phyloP scores from a whole-genome alignment of 2,888 invertebrate species.

The Ommatoiulus sabulosus region DNA sequence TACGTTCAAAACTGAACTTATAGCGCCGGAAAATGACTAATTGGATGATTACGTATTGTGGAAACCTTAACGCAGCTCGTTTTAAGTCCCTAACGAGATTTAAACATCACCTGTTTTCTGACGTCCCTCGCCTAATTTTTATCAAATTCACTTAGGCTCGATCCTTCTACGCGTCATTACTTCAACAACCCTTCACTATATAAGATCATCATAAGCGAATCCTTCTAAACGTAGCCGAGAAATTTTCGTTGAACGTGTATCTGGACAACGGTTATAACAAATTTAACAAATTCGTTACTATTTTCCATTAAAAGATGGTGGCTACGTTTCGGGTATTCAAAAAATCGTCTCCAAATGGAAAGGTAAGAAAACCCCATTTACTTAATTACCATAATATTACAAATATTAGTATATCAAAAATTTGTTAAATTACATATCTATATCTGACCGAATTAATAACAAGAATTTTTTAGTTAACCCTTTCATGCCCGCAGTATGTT shows the following conservation, averaged over 20 bases:
- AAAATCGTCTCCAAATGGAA: constrained; percentile 89
- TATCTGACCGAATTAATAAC: no score
- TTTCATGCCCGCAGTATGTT: no score
- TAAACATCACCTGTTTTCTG: neutral
- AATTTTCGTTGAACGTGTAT: neutral
- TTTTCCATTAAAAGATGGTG: constrained; percentile 74
- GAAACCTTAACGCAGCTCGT: no score
- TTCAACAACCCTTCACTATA: neutral
- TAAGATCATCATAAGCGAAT: neutral
- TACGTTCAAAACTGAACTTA: neutral
- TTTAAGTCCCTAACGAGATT: neutral
- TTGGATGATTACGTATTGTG: no score
- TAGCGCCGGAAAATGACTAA: no score
- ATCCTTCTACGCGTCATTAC: neutral
- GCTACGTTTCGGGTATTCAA: constrained; percentile 92
- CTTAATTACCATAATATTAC: neutral
- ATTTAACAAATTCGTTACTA: neutral
- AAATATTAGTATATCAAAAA: no score
- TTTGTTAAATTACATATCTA: no score
- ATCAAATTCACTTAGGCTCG: neutral
- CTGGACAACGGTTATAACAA: neutral
- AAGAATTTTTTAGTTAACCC: no score
- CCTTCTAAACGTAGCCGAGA: neutral
- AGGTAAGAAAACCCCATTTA: constrained; percentile 65
- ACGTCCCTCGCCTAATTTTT: neutral